Conservation (phyloP, 2,113 vertebrate genomes). For the Mirounga angustirostris region DNA sequence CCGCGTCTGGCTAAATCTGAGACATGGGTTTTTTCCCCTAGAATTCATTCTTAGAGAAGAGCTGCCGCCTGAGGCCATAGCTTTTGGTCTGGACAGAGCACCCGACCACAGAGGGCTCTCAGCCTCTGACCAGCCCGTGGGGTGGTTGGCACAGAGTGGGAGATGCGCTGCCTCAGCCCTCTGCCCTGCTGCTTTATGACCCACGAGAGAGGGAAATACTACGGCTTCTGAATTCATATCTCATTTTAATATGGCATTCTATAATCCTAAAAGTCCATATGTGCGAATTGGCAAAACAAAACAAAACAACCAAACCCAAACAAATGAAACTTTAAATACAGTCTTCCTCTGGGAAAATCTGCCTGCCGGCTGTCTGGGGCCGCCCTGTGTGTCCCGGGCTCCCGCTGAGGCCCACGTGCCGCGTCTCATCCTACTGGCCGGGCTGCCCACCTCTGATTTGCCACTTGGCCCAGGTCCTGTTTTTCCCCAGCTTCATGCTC, state of each 20-base stretch:
- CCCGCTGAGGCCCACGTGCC: background rate
- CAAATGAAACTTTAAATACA: background rate
- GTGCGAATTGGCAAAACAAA: background rate
- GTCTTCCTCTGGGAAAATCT: background rate
- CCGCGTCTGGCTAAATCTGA: background rate
- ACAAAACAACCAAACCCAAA: background rate
- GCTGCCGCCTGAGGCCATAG: background rate
- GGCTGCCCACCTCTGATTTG: background rate
- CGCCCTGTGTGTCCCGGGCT: accelerated
- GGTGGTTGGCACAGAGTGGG: background rate
- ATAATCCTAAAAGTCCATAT: background rate
- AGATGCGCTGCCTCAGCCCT: background rate
- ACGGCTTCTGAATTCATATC: background rate
- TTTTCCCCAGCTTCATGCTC: background rate
- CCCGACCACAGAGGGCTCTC: background rate
- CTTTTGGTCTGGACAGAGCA: background rate
- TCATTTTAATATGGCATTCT: slow-evolving; percentile 16
- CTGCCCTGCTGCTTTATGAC: background rate
- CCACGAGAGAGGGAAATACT: background rate
- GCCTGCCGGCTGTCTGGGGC: background rate
- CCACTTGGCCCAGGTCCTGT: background rate
- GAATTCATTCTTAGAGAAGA: background rate
- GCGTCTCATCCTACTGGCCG: background rate
- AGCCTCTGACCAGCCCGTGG: background rate
- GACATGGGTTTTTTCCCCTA: background rate